Evolutionary conservation across 2,113 vertebrate species (phyloP), one percentile per base, ranked within the genome.

Genomic region (Amblyornis subalaris): DNA sequence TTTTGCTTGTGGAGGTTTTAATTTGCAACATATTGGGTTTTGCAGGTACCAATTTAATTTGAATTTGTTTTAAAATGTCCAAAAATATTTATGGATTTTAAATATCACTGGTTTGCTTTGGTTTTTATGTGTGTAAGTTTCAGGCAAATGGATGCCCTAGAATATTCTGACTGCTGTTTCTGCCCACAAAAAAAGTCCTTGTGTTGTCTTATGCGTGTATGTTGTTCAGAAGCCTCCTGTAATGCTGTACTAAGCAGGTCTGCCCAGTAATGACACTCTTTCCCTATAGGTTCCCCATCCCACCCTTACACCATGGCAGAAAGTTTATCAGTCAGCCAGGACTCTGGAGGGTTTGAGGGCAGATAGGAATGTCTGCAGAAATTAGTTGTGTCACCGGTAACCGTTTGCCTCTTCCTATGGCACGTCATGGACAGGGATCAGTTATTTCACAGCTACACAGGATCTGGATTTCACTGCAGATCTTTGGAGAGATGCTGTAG

Each of bases 1-100:
- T 65, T 58, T 71, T 54, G 85, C 74, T 94, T 24, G 70, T 85
- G 73, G 93, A 94, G 26, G n/a, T 48, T 96, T 96, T 95, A 91
- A 92, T 96, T 94, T 97, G 83, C 78, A 97, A 64, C 71, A 83
- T 70, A 95, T 45, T 95, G 79, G 2, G 31, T 93, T 97, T 90
- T 94, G 35, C 76, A 96, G 87, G 89, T 90, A 95, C 23, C 19
- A 64, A 48, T 89, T 95, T 70, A 55, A 65, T 31, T 92, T 94
- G 10, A 77, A 55, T 88, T 97, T 93, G 50, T 82, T 94, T 95
- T 38, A 50, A 97, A 96, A 95, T 78, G 65, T 70, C 33, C 2
- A 76, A 76, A 92, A 89, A 51, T 88, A 94, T 92, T 92, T 94
- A 92, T 58, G 48, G 53, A 51, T 57, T 78, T 92, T 61, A 75